phyloP scores from a whole-genome alignment of 2,113 vertebrate genomes.

The Athene noctua region DNA sequence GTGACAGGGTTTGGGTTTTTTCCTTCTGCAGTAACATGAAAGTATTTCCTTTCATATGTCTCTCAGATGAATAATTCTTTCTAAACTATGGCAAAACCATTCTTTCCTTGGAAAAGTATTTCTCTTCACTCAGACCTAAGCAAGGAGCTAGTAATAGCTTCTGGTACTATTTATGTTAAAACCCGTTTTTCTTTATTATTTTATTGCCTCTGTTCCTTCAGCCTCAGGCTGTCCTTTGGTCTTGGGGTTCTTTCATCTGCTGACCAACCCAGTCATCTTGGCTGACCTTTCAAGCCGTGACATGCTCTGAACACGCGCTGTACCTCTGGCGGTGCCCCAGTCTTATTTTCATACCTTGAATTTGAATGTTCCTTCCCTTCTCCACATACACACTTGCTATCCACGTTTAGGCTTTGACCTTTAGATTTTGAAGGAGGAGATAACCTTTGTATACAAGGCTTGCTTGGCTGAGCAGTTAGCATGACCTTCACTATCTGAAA shows the following conservation, averaged over 20 bases:
- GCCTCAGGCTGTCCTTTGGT: not conserved
- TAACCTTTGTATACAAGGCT: not conserved
- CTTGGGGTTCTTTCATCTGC: not conserved
- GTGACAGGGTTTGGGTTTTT: not conserved
- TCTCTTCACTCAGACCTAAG: not conserved
- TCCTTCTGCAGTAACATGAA: not conserved
- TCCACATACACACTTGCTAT: rapidly evolving
- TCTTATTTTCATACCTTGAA: slow-evolving; percentile 13
- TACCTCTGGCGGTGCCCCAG: not conserved
- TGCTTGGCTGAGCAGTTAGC: not conserved
- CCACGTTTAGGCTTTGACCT: not conserved
- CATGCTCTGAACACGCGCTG: not conserved
- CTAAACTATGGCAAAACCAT: not conserved
- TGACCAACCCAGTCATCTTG: not conserved
- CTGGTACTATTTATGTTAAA: not conserved
- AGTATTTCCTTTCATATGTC: not conserved
- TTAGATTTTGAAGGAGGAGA: not conserved
- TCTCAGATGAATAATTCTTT: not conserved
- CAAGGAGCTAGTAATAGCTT: not conserved
- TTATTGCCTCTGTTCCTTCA: not conserved
- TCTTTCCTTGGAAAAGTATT: not conserved
- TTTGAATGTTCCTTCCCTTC: not conserved
- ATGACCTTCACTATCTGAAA: not conserved
- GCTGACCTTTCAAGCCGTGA: not conserved
- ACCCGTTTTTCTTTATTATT: not conserved